Evolutionary conservation across 2,888 invertebrate genomes (phyloP).

Genomic region (Xestoiulus laeticollis): DNA sequence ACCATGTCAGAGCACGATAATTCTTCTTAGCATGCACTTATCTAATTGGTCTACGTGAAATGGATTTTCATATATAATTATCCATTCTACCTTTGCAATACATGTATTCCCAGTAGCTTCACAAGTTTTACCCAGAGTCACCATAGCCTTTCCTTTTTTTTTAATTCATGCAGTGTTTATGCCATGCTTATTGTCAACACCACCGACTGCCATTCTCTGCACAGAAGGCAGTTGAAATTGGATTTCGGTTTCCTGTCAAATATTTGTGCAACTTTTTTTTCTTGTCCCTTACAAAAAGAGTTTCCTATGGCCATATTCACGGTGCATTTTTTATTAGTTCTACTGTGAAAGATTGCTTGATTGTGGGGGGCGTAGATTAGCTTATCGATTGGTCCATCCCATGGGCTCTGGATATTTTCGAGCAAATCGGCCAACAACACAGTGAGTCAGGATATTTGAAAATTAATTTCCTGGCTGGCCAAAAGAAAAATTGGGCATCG

Average conservation of each 20-base stretch:
- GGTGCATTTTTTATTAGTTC: neutral
- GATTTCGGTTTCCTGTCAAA: neutral
- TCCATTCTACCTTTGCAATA: too few relatives aligned
- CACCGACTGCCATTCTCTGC: neutral
- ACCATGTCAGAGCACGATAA: too few relatives aligned
- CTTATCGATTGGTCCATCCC: conserved; percentile 20
- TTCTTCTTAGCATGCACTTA: too few relatives aligned
- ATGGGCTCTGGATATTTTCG: neutral
- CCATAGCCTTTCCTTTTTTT: too few relatives aligned
- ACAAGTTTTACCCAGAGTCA: too few relatives aligned
- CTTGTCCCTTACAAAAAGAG: neutral
- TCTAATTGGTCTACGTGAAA: too few relatives aligned
- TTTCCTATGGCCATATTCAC: neutral
- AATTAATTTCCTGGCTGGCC: conserved; percentile 26
- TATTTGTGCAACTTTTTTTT: neutral
- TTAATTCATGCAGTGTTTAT: neutral
- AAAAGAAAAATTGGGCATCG: conserved; percentile 20
- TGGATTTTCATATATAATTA: too few relatives aligned
- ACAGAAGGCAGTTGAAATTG: neutral
- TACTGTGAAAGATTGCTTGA: neutral
- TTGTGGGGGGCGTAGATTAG: neutral
- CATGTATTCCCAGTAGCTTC: too few relatives aligned
- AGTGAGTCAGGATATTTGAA: conserved; percentile 26
- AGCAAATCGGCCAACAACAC: neutral
- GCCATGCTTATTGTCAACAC: neutral